Base-by-base conservation (phyloP, 2,888 invertebrate genomes). In the Seladonia tumulorum region DNA sequence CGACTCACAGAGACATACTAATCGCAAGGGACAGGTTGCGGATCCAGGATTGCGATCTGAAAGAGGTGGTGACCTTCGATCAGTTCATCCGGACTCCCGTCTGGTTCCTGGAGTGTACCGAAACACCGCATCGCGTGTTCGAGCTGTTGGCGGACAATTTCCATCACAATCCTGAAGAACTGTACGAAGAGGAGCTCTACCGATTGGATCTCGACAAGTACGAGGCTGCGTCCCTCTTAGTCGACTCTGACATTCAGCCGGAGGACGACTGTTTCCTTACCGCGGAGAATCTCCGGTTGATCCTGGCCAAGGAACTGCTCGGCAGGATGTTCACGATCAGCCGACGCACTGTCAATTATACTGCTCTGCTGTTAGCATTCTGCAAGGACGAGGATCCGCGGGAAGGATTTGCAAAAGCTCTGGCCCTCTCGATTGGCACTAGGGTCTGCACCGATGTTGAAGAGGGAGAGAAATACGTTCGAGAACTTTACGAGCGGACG, bases 281-380 rank as follows among this genome's bases (percentile, higher is more conserved):
- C 47, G 68, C 84, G 68, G 57, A 71, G n/a, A 60, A 42, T 42
- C 60, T 83, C 10, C 75, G 86, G 18, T 29, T 60, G 45, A 93
- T 92, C 85, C 91, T 96, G 81, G 95, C 96, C 1, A 97, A 96
- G 93, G 94, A 96, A 88, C 95, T 97, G 76, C 92, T 97, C 29
- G 96, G 96, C 89, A 96, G 96, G 89, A 94, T 97, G 91, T 97
- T 95, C 92, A 95, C 95, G 92, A 94, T 95, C 0, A 92, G 95
- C 70, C 92, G 95, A 82, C 93, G 96, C 83, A 90, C 94, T 60
- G 95, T 96, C 88, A 97, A 97, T 91, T 97, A 97, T 92, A 96
- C 97, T 0, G 96, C 96, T 8, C 95, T 97, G 90, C 93, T 97
- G 53, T 93, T 97, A 83, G 96, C 96, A 35, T 96, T 97, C 90